Conservation (phyloP, 2,797 vertebrate species). For the Falco peregrinus region DNA sequence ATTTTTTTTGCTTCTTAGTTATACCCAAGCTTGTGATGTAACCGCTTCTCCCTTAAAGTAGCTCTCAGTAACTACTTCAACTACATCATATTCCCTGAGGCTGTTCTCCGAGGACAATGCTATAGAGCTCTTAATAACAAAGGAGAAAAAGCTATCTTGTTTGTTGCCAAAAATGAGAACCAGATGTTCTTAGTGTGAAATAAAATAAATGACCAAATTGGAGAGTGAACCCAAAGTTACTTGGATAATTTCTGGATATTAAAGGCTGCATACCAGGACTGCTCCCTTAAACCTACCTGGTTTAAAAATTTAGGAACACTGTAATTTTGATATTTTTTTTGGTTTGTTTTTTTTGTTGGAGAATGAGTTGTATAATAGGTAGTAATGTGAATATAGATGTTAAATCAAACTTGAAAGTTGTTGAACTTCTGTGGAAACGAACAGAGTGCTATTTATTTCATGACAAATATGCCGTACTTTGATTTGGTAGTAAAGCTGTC, state of each 20-base stretch:
- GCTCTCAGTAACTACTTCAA: slow-evolving; percentile 22
- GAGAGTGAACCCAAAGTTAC: slow-evolving; percentile 39
- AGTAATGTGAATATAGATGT: neutral
- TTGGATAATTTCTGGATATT: slow-evolving; percentile 30
- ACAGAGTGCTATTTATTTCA: neutral
- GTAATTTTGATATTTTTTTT: neutral
- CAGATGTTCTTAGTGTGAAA: slow-evolving; percentile 69
- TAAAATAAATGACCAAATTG: slow-evolving; percentile 38
- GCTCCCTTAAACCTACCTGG: neutral
- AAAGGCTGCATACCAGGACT: slow-evolving; percentile 18
- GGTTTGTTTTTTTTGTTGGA: slow-evolving; percentile 11
- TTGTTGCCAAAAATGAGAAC: slow-evolving; percentile 53
- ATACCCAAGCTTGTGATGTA: slow-evolving; percentile 35
- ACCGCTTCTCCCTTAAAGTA: neutral
- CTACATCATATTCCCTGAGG: slow-evolving; percentile 43
- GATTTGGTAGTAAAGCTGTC: neutral
- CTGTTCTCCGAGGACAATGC: slow-evolving; percentile 15
- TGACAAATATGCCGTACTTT: neutral
- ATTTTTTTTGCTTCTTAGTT: slow-evolving; percentile 62
- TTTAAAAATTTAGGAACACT: neutral
- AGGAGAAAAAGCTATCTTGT: neutral
- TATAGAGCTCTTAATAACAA: neutral
- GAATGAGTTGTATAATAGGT: neutral
- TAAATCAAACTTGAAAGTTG: neutral
- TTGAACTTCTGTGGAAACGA: neutral